Evolutionary conservation across 2,888 invertebrate species (phyloP), one percentile per base, ranked within the genome.

Genomic region (Pterostichus niger): DNA sequence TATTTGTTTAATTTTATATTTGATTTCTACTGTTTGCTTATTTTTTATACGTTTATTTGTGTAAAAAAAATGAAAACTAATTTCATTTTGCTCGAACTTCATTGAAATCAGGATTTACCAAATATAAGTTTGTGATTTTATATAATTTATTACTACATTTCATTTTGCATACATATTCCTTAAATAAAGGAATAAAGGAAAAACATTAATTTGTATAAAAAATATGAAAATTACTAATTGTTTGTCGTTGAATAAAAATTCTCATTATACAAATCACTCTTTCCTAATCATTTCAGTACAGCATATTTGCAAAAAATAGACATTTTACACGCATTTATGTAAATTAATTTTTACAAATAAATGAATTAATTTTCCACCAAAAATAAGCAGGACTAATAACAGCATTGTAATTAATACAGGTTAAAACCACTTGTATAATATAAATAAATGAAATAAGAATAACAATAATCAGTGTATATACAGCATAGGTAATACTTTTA

Each of bases 91-190:
- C n/a, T 0, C 10, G 24, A 59, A 24, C 35, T 33, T 33, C 61
- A 61, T 4, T 61, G 61, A 33, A 61, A 33, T 61, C 61, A 33
- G 61, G 13, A 56, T n/a, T 35, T 64, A 49, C 1, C n/a, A 6
- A 11, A 49, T n/a, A 64, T 35, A 64, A 11, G n/a, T 64, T 61
- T 33, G 35, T 61, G 40, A 44, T 40, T 68, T 68, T 68, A 68
- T 68, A 44, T 44, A 44, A 56, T 44, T 68, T 68, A 68, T 68
- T 40, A 64, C 10, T 9, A 10, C 11, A 56, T 56, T 40, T 40
- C 40, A 9, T 56, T 56, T 49, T 49, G 49, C 49, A 49, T 40
- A 6, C 49, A n/a, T 61, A 5, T 56, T 56, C 31, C 59, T 61
- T 68, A 7, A 24, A 3, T 24, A 24, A 24, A 24, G 24, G 40